Conservation (phyloP, 2,888 invertebrate species). For the Drosophila quinaria region DNA sequence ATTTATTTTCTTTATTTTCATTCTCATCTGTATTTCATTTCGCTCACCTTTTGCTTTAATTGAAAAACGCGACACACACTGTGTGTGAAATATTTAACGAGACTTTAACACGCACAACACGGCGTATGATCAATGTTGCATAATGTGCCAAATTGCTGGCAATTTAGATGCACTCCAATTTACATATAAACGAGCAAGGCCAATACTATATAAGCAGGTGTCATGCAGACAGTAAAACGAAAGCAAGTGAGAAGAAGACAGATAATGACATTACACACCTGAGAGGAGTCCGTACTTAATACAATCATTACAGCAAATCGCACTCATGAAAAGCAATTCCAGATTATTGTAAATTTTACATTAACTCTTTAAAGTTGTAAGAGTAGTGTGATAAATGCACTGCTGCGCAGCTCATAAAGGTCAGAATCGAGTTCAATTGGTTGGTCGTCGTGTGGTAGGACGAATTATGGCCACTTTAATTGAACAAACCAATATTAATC, state of each 20-base stretch:
- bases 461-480: slow-evolving; percentile 70
- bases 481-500: slow-evolving; percentile 72
- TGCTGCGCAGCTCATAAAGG: background rate
- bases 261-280: background rate
- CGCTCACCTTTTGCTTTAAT: slow-evolving; percentile 32
- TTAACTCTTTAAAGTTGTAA: background rate
- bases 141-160: slow-evolving; percentile 7
- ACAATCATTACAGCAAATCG: background rate
- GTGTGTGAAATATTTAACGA: slow-evolving; percentile 38
- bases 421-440: slow-evolving; percentile 18
- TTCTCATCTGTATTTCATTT: slow-evolving; percentile 22
- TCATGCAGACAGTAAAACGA: background rate
- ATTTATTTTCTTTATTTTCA: slow-evolving; percentile 62
- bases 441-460: slow-evolving; percentile 46
- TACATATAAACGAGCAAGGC: background rate
- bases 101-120: background rate
- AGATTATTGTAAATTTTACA: slow-evolving; percentile 3
- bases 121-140: slow-evolving; percentile 21
- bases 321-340: background rate
- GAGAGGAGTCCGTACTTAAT: background rate
- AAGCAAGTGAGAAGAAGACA: background rate
- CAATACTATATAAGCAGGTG: slow-evolving; percentile 5
- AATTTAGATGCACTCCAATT: slow-evolving; percentile 14
- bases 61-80: slow-evolving; percentile 28
- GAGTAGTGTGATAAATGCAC: background rate